These are phyloP conservation scores for Trimorus sp. DNA, from an alignment of 2,888 invertebrate species.

Conservation along the genomic window DNA sequence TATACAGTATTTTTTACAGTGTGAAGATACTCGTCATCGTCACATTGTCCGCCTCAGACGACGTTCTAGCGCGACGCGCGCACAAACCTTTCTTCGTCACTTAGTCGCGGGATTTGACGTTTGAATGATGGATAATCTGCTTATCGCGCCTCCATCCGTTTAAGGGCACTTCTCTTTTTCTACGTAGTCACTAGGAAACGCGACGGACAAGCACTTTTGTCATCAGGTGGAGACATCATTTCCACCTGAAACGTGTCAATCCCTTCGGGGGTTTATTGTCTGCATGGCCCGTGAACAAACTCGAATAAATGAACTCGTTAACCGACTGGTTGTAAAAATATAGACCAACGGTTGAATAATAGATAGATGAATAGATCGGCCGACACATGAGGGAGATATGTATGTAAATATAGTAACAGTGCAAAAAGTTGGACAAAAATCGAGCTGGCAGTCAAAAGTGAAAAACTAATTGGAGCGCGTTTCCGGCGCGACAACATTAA, in stretches of 20 bases:
- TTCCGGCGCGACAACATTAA: too few species aligned
- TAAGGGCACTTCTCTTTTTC: conserved; percentile 53
- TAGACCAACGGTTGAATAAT: too few species aligned
- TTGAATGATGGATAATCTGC: conserved; percentile 75
- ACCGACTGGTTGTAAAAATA: too few species aligned
- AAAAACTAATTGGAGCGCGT: too few species aligned
- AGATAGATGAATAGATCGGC: too few species aligned
- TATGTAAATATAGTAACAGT: too few species aligned
- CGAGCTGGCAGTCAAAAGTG: too few species aligned
- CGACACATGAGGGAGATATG: too few species aligned
- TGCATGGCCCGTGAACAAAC: too few species aligned
- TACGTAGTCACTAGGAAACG: conserved; percentile 36
- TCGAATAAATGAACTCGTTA: too few species aligned
- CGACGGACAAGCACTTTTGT: conserved; percentile 49
- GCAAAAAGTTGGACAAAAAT: too few species aligned
- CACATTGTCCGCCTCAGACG: conserved; percentile 47
- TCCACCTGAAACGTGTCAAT: conserved; percentile 24
- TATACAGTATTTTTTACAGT: too few species aligned
- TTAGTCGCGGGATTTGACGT: conserved; percentile 71
- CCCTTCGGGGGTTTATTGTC: not conserved
- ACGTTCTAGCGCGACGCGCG: conserved; percentile 50
- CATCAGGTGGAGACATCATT: conserved; percentile 31
- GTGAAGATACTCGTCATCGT: conserved; percentile 62
- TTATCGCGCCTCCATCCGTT: conserved; percentile 71
- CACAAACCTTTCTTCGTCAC: conserved; percentile 62